Percentiles rank a stretch among this genome's conserved stretches.
These are phyloP conservation scores for Blastobasis lacticolella DNA, from an alignment of 2,888 invertebrate species.

Conservation along the genomic window DNA sequence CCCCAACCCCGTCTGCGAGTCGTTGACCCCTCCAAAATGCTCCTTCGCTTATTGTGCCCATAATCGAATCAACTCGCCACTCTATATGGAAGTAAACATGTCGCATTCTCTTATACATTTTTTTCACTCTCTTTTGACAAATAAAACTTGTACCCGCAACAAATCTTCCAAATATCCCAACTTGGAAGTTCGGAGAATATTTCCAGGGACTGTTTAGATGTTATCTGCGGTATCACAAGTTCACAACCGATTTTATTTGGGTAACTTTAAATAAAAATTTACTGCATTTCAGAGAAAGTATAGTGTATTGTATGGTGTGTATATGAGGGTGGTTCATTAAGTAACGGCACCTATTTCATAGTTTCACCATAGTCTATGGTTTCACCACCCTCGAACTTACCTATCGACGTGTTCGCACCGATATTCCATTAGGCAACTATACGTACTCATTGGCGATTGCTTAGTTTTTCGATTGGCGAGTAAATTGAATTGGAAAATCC, in stretches of 20 bases:
- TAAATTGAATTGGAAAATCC: conserved; percentile 71
- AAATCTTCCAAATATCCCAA: conserved; percentile 27
- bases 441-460: conserved; percentile 11
- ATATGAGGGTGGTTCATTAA: too few relatives aligned
- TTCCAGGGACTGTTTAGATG: too few relatives aligned
- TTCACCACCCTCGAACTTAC: too few relatives aligned
- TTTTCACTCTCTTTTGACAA: conserved; percentile 26
- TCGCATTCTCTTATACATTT: conserved; percentile 47
- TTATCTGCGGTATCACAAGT: too few relatives aligned
- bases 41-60: conserved; percentile 66
- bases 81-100: conserved; percentile 60
- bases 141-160: conserved; percentile 40
- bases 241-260: too few relatives aligned
- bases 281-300: too few relatives aligned
- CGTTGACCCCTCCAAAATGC: conserved; percentile 70
- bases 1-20: conserved; percentile 39
- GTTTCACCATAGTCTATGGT: too few relatives aligned
- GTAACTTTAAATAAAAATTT: too few relatives aligned
- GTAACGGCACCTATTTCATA: too few relatives aligned
- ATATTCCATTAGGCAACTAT: conserved; percentile 1
- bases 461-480: conserved; percentile 39
- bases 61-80: conserved; percentile 63
- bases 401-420: too few relatives aligned
- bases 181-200: conserved; percentile 15
- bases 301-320: too few relatives aligned